Evolutionary conservation across 1,140 invertebrate species (phyloP).

Genomic region (Thrips palmi): DNA sequence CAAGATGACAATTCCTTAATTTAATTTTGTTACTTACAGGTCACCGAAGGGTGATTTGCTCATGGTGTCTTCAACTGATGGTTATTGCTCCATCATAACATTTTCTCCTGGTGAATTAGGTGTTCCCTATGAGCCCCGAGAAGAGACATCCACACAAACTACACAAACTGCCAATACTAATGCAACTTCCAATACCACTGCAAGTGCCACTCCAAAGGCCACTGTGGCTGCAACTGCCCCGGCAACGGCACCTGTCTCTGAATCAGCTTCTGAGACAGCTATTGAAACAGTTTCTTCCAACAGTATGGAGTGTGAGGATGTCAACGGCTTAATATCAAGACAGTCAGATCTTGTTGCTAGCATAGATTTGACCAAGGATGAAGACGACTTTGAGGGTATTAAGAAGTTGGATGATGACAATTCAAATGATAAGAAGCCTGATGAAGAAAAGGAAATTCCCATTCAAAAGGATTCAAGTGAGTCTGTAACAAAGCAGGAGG

Average conservation of each 20-base stretch:
- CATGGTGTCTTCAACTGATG: constrained; percentile 83
- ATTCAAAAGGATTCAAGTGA: too few relatives aligned
- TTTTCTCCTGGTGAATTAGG: constrained; percentile 75
- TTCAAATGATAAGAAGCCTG: too few relatives aligned
- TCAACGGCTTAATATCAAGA: too few relatives aligned
- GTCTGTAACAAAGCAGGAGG: too few relatives aligned
- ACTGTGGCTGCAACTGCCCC: too few relatives aligned
- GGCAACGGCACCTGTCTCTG: too few relatives aligned
- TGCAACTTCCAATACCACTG: background rate
- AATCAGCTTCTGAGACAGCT: background rate
- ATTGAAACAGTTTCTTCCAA: background rate
- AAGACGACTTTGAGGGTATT: too few relatives aligned
- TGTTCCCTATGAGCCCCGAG: constrained; percentile 28
- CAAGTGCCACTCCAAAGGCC: background rate
- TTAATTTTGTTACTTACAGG: constrained; percentile 25
- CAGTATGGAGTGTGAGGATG: constrained; percentile 6
- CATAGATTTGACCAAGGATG: too few relatives aligned
- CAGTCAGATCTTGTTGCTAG: too few relatives aligned
- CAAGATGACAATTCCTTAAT: constrained; percentile 5
- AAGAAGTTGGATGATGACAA: too few relatives aligned
- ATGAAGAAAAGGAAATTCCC: too few relatives aligned
- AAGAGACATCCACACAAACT: background rate
- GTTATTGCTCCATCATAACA: constrained; percentile 79
- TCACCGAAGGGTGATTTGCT: constrained; percentile 66
- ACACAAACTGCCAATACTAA: background rate